Base-by-base conservation (phyloP, 2,113 vertebrate genomes). In the Hypomesus transpacificus region DNA sequence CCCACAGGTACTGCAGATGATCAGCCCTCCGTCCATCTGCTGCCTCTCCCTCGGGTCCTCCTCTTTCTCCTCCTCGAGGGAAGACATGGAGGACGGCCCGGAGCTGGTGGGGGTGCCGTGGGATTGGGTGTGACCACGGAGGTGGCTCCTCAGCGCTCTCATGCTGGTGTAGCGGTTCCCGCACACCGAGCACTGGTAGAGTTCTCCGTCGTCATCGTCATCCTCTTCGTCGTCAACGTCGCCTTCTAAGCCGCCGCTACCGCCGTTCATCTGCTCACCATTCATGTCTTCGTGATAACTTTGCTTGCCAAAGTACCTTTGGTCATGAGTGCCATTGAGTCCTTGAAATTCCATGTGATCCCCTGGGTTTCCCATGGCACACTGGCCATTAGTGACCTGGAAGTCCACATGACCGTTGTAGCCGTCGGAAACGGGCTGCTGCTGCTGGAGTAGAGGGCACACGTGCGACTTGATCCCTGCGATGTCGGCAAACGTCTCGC, bases 141-240 rank as follows among this genome's bases (percentile, higher is more conserved):
- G 90, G 74, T 96, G 95, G 77, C 87, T 95, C 87, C 93, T 91
- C 71, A 95, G 91, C 4, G 92, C 93, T 60, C 85, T 81, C 81
- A 94, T 88, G 84, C 86, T 94, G 68, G 89, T 90, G 87, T 94
- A 95, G 64, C 74, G 82, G 78, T 89, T 92, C 74, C 92, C 91
- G 72, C 89, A 92, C 46, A 77, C 89, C 3, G 92, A 93, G 76
- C 94, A 95, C 69, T 94, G 92, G 84, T 89, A 90, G 56, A 93
- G 87, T 74, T 91, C 91, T 51, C 86, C 90, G 77, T 94, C 92
- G 64, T 91, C 86, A 1, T 91, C 87, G 0, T 81, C 78, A 0
- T 68, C 77, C 58, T 84, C 77, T 13, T 51, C 69, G 3, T 82
- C 82, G 24, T 86, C 84, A 13, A 52, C 69, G 8, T 76, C 9